A percentile compares a stretch with the other conserved stretches of the same genome.
phyloP scores from a whole-genome alignment of 2,113 vertebrate species.

The Nesoenas mayeri region DNA sequence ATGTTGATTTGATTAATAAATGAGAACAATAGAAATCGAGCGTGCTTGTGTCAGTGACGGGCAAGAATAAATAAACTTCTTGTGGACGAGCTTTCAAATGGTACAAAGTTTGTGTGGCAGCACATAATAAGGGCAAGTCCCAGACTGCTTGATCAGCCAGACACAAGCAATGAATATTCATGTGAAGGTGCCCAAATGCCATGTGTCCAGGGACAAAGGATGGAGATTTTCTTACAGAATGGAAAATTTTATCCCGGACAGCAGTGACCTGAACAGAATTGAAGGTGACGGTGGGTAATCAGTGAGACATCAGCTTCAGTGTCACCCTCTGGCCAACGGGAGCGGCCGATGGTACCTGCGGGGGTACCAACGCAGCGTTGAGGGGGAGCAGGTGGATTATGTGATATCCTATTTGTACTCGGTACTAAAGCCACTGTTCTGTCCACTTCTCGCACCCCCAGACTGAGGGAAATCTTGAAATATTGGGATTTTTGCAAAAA shows the following conservation, averaged over 20 bases:
- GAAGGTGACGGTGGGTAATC: not conserved
- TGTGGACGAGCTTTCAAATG: not conserved
- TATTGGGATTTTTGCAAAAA: not conserved
- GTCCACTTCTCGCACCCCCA: not conserved
- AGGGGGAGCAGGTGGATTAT: not conserved
- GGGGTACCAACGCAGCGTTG: fast-evolving
- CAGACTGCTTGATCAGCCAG: not conserved
- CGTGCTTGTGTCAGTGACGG: not conserved
- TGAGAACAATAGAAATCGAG: not conserved
- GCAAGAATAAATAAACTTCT: not conserved
- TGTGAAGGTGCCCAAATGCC: not conserved
- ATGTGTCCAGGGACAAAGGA: not conserved
- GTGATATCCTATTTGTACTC: not conserved
- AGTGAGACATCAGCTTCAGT: not conserved
- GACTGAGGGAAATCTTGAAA: not conserved
- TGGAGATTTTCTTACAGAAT: not conserved
- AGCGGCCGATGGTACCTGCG: not conserved
- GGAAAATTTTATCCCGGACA: not conserved
- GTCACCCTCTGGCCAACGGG: not conserved
- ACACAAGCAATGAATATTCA: not conserved
- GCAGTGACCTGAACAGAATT: not conserved
- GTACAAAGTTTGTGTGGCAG: not conserved
- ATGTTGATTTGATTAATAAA: not conserved
- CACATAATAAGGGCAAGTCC: not conserved
- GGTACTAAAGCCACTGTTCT: not conserved